Conservation (phyloP, 2,888 invertebrate genomes). For the Andrena marginata region DNA sequence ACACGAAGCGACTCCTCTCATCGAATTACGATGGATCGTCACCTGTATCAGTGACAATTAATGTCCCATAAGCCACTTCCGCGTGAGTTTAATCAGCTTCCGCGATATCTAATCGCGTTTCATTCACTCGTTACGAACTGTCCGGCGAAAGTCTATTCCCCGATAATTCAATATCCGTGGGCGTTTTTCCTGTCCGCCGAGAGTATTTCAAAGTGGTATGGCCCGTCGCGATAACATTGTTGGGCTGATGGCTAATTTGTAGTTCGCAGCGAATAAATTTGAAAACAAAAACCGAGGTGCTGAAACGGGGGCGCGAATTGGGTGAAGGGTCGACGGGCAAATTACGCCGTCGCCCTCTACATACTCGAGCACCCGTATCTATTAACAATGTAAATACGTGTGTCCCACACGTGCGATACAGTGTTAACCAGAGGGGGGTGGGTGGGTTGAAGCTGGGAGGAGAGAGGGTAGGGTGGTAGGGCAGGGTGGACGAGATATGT, state of each 20-base stretch:
- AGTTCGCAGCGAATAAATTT: slow-evolving; percentile 50
- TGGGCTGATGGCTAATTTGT: slow-evolving; percentile 53
- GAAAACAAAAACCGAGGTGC: slow-evolving; percentile 34
- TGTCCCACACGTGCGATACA: slow-evolving; percentile 64
- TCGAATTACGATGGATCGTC: neutral
- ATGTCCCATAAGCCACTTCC: neutral
- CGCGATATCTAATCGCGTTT: neutral
- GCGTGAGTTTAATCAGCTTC: no score
- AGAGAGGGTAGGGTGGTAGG: no score
- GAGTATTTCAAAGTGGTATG: slow-evolving; percentile 9
- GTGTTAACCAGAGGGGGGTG: slow-evolving; percentile 46
- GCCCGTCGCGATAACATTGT: slow-evolving; percentile 47
- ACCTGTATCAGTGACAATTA: neutral
- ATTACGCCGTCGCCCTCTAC: slow-evolving; percentile 42
- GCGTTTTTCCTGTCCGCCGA: neutral
- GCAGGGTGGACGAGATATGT: slow-evolving; percentile 58
- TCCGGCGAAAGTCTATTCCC: neutral
- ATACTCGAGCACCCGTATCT: slow-evolving; percentile 47
- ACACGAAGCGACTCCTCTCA: neutral
- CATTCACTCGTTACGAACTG: neutral
- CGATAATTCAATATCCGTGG: slow-evolving; percentile 1
- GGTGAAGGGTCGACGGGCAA: slow-evolving; percentile 32
- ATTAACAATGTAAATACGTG: slow-evolving; percentile 73
- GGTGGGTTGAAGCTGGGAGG: no score
- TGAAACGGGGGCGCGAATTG: slow-evolving; percentile 33